These are phyloP conservation scores for Rhorus exstirpatorius DNA, from an alignment of 2,888 invertebrate genomes.

Conservation along the genomic window DNA sequence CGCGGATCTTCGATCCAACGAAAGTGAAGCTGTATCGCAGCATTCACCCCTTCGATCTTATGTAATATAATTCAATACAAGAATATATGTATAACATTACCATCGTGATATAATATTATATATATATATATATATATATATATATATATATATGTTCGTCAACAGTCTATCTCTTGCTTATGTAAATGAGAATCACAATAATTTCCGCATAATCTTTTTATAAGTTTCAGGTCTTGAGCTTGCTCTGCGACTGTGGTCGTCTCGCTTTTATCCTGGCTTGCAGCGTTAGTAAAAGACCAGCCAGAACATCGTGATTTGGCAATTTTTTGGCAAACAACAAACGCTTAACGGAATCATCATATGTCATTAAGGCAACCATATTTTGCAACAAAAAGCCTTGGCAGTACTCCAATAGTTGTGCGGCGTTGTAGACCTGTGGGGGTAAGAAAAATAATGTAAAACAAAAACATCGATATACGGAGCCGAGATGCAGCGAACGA, in stretches of 20 bases:
- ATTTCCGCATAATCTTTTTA: conserved; percentile 39
- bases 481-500: neutral
- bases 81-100: conserved; percentile 31
- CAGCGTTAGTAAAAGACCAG: conserved; percentile 92
- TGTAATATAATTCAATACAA: conserved; percentile 42
- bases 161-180: conserved; percentile 60
- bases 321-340: conserved; percentile 95
- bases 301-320: conserved; percentile 95
- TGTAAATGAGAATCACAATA: conserved; percentile 64
- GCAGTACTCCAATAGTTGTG: conserved; percentile 95
- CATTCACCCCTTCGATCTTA: neutral
- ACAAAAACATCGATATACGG: neutral
- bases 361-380: conserved; percentile 97
- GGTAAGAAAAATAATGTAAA: conserved; percentile 69
- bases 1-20: neutral
- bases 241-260: conserved; percentile 75
- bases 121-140: no score
- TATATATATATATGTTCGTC: conserved; percentile 39
- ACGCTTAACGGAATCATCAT: conserved; percentile 95
- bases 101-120: conserved; percentile 36
- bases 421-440: conserved; percentile 94
- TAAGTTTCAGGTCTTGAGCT: conserved; percentile 65
- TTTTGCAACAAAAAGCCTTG: conserved; percentile 96
- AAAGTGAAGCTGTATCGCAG: conserved; percentile 24
- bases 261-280: conserved; percentile 93